Evolutionary conservation across 2,888 invertebrate species (phyloP), one percentile per base, ranked within the genome.

Genomic region (Synanthedon andrenaeformis): DNA sequence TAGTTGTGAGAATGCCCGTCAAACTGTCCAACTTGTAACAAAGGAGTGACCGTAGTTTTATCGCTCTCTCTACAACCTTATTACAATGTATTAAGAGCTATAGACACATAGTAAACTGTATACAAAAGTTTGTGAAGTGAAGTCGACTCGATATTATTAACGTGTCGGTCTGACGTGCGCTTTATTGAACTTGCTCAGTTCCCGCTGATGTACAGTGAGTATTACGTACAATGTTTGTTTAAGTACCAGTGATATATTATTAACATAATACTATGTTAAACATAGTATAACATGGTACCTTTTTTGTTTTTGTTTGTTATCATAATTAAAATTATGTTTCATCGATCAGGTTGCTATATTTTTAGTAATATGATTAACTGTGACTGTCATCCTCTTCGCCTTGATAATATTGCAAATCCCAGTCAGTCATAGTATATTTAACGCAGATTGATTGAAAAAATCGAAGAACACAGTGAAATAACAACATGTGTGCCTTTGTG

Each of bases 21-120:
- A 81, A 81, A 81, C 71, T 82, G 81, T 82, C 79, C 65, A 79
- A 82, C 78, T 77, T 63, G 65, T 69, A 72, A 74, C 72, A 61
- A 74, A 78, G 74, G 75, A 45, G 14, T 14, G n/a, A 12, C 45
- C 45, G 13, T 42, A 42, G 42, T 12, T 42, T 23, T 23, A 13
- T 42, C n/a, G 3, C n/a, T 13, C 45, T 45, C 13, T 8, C 45
- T 13, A 14, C 45, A n/a, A 19, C 54, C 56, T 54, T 65, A 56
- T 57, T 13, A 12, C 51, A 50, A 51, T 12, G 13, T 3, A 17
- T 17, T 63, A 64, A 58, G 58, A 52, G 55, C 51, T 48, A 55
- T 51, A 58, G 52, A 57, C 8, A 51, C 41, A 45, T 53, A 53
- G 52, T 49, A 49, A 17, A 14, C 19, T 19, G 5, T 41, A 23